phyloP scores from a whole-genome alignment of 2,113 vertebrate species.

The Muscicapa adusta region DNA sequence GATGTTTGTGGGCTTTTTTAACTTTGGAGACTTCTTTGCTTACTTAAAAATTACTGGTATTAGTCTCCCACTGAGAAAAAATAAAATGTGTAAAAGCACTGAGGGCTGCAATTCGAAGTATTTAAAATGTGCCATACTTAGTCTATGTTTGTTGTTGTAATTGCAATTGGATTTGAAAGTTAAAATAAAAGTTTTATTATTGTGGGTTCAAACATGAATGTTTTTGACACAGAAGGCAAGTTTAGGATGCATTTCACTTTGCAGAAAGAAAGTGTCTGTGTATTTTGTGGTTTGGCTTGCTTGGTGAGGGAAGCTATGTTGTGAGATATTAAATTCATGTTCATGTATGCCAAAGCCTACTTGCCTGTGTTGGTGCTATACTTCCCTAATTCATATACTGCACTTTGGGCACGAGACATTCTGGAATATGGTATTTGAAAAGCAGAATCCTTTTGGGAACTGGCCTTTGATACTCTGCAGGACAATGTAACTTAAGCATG shows the following conservation, averaged over 20 bases:
- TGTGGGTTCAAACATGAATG: neutral
- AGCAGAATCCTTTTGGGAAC: neutral
- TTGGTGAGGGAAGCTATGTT: neutral
- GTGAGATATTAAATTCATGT: fast-evolving
- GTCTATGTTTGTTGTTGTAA: neutral
- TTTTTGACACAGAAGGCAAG: neutral
- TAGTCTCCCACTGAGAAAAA: neutral
- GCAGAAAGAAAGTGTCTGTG: neutral
- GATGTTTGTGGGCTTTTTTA: neutral
- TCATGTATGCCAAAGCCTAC: neutral
- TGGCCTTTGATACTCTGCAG: neutral
- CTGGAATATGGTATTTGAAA: neutral
- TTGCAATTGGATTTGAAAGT: neutral
- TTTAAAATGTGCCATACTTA: neutral
- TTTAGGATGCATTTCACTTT: neutral
- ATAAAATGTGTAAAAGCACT: neutral
- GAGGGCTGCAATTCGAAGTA: neutral
- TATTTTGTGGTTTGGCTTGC: neutral
- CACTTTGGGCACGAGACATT: neutral
- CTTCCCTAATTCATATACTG: neutral
- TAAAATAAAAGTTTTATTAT: neutral
- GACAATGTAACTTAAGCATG: neutral
- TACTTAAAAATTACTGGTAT: neutral
- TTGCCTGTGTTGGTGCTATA: neutral
- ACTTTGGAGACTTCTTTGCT: neutral